Conservation (phyloP, 2,797 vertebrate species). For the Arvicola amphibius region DNA sequence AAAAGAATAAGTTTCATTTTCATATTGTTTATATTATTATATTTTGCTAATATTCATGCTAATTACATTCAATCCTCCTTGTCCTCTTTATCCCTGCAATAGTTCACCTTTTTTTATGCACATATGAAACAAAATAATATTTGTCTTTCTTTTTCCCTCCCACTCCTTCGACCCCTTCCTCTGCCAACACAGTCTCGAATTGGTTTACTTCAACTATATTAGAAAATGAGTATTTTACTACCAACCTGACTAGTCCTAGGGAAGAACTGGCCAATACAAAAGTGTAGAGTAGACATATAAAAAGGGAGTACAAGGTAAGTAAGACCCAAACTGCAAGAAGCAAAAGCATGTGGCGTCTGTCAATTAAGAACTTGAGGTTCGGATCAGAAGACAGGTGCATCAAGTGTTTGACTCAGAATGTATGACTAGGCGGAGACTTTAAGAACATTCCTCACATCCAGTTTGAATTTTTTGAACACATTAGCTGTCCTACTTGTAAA, state of each 20-base stretch:
- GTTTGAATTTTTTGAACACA: slow-evolving; percentile 55
- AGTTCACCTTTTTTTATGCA: background rate
- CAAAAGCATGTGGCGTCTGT: background rate
- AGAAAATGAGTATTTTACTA: slow-evolving; percentile 53
- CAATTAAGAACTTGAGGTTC: background rate
- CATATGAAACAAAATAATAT: background rate
- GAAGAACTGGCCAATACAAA: slow-evolving; percentile 1
- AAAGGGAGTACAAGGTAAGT: background rate
- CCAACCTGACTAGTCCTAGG: background rate
- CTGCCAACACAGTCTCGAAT: background rate
- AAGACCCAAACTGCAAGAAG: slow-evolving; percentile 3
- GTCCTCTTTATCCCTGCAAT: background rate
- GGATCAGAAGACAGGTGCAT: background rate
- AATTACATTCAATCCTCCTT: background rate
- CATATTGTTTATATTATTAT: background rate
- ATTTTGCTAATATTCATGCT: background rate
- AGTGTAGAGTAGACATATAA: background rate
- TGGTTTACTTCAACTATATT: background rate
- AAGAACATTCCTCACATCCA: slow-evolving; percentile 2
- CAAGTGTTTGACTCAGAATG: slow-evolving; percentile 41
- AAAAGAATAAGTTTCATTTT: background rate
- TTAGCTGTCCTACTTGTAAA: slow-evolving; percentile 76
- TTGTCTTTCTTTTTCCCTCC: background rate
- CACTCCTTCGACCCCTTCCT: no score
- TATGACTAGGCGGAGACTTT: slow-evolving; percentile 38